Base-by-base conservation (phyloP, 2,113 vertebrate species). In the Menura novaehollandiae region DNA sequence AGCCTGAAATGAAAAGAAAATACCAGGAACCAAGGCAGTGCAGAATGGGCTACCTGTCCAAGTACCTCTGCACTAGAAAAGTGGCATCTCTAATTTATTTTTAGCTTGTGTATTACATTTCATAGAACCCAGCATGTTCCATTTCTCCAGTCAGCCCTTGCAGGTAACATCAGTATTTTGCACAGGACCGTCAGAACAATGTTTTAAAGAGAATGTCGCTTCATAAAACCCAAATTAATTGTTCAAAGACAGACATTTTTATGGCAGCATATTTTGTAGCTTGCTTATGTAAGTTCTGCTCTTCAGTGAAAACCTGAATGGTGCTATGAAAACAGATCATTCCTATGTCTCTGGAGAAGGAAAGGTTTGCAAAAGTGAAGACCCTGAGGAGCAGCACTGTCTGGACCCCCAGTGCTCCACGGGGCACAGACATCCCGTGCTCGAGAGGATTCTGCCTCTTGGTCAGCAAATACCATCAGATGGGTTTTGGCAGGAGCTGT, bases 351-450 rank as follows among this genome's bases (percentile, higher is more conserved):
- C 28, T 43, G 77, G 64, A 37, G 80, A 84, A 30, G 35, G 15
- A 58, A 67, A 18, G 26, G 33, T 26, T 81, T 37, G 27, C 7
- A 80, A 22, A 66, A 47, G 13, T 6, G 16, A 10, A 60, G 53
- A 33, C 2, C 27, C 66, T 19, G 17, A 39, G 51, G 23, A 56
- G 15, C 26, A 37, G 49, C 51, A 2, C 15, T 55, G 33, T 33
- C 64, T 19, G 41, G 8, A 7, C 2, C 13, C 20, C 10, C 22
- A 20, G 44, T 3, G 1, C 23, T 37, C 24, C 0, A 0, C 37
- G 23, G n/a, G 12, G 23, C 66, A n/a, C 59, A 18, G 10, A 6
- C 1, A 5, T 14, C 18, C 30, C 35, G 11, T 13, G 51, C 47
- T 47, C 9, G 2, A 18, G 49, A 35, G 59, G 37, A 3, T 19